These are phyloP conservation scores for Trididemnum miniatum DNA, from an alignment of 23 tunicate genomes.

Conservation along the genomic window DNA sequence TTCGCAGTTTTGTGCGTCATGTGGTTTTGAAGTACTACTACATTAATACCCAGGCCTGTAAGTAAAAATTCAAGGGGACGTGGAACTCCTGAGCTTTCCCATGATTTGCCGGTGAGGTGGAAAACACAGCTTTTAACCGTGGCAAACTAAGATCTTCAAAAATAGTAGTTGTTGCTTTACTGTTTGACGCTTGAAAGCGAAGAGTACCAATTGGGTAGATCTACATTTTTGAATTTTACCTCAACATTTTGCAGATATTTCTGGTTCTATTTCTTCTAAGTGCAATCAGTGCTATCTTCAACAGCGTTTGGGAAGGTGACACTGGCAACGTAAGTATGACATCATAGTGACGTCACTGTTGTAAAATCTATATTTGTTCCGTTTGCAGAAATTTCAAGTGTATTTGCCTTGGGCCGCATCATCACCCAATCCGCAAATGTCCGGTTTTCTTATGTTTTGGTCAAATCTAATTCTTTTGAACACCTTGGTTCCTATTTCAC, in stretches of 20 bases:
- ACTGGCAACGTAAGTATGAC: conserved; percentile 59
- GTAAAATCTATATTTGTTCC: background rate
- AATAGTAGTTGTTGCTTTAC: too few relatives aligned
- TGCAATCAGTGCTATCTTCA: conserved; percentile 58
- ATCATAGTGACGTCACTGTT: background rate
- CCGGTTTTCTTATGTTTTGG: conserved; percentile 96
- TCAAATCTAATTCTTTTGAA: conserved; percentile 91
- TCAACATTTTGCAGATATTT: conserved; percentile 83
- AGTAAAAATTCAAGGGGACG: too few relatives aligned
- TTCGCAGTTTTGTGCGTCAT: too few relatives aligned
- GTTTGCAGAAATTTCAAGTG: conserved; percentile 59
- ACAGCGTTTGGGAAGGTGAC: conserved; percentile 82
- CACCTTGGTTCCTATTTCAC: conserved; percentile 98
- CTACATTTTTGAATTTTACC: too few relatives aligned
- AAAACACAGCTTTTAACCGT: too few relatives aligned
- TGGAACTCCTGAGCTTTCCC: too few relatives aligned
- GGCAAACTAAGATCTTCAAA: too few relatives aligned
- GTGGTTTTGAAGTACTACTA: too few relatives aligned
- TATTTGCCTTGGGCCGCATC: conserved; percentile 78
- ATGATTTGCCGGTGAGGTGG: too few relatives aligned
- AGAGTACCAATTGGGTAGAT: too few relatives aligned
- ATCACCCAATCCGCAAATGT: conserved; percentile 60
- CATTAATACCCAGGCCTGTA: too few relatives aligned
- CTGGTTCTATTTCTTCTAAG: conserved; percentile 54
- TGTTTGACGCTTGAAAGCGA: too few relatives aligned